A percentile compares a stretch with the other conserved stretches of the same genome.
phyloP scores from a whole-genome alignment of 2,797 vertebrate species.

The Acestrorhynchus altus region DNA sequence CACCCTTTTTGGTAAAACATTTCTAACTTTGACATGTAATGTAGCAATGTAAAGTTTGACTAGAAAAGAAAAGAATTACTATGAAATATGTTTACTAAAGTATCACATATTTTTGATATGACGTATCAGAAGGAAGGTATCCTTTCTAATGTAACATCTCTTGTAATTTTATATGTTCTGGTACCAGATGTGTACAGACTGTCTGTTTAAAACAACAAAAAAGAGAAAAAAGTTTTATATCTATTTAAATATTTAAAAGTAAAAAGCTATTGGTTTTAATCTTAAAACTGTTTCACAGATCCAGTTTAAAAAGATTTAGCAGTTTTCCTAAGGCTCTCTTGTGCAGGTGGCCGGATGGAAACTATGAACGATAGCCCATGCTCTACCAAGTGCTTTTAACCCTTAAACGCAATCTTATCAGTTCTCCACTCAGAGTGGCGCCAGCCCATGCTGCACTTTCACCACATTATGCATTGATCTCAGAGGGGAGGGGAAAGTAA shows the following conservation, averaged over 20 bases:
- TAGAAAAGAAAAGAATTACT: slow-evolving; percentile 77
- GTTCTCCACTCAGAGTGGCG: slow-evolving; percentile 54
- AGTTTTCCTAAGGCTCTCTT: slow-evolving; percentile 61
- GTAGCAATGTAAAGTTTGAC: slow-evolving; percentile 87
- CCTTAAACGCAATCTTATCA: slow-evolving; percentile 42
- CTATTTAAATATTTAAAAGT: slow-evolving; percentile 85
- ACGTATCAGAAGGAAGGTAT: slow-evolving; percentile 81
- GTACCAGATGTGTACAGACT: slow-evolving; percentile 85
- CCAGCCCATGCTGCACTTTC: slow-evolving; percentile 54
- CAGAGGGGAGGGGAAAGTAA: slow-evolving; percentile 19
- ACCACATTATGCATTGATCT: slow-evolving; percentile 51
- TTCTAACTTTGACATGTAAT: slow-evolving; percentile 76
- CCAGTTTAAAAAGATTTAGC: slow-evolving; percentile 57
- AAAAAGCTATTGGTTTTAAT: slow-evolving; percentile 68
- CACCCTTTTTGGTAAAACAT: slow-evolving; percentile 59
- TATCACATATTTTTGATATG: slow-evolving; percentile 91
- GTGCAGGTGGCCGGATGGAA: slow-evolving; percentile 41
- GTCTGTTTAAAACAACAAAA: slow-evolving; percentile 71
- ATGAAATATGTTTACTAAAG: slow-evolving; percentile 87
- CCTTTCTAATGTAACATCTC: slow-evolving; percentile 86
- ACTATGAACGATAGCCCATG: slow-evolving; percentile 51
- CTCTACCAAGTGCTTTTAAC: slow-evolving; percentile 67
- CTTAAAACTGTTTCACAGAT: slow-evolving; percentile 58
- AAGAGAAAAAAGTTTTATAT: slow-evolving; percentile 76
- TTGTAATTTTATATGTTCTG: slow-evolving; percentile 84